phyloP scores from a whole-genome alignment of 2,888 invertebrate species.

The Agriopis leucophaearia region DNA sequence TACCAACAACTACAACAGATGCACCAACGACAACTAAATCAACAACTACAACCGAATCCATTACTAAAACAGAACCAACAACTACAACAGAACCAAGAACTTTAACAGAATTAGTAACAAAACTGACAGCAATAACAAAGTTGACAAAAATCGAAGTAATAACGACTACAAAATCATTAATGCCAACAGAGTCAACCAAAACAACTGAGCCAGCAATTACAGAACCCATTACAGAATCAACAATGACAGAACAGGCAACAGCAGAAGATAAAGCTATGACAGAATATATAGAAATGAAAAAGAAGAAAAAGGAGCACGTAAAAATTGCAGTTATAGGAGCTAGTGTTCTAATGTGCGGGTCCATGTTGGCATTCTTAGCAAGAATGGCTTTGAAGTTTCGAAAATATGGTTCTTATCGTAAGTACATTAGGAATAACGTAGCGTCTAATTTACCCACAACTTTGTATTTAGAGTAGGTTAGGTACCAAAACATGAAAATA shows the following conservation, averaged over 20 bases:
- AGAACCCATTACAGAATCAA: neutral
- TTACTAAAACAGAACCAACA: neutral
- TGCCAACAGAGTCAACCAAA: neutral
- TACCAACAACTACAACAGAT: neutral
- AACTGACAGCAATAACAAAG: neutral
- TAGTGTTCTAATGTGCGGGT: neutral
- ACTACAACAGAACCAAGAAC: neutral
- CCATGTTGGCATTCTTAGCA: neutral
- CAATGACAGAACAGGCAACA: neutral
- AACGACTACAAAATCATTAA: neutral
- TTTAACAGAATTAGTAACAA: neutral
- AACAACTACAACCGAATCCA: neutral
- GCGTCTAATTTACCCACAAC: too few species aligned
- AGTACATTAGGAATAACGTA: conserved; percentile 8
- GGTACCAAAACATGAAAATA: too few species aligned
- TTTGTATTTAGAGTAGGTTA: too few species aligned
- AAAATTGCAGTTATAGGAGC: conserved; percentile 7
- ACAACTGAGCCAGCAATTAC: neutral
- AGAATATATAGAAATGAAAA: neutral
- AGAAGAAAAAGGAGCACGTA: neutral
- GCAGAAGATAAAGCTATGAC: neutral
- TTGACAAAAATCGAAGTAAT: neutral
- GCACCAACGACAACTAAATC: neutral
- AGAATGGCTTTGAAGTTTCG: neutral
- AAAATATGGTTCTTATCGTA: conserved; percentile 37